These are phyloP conservation scores for Aethina tumida DNA, from an alignment of 1,140 invertebrate species.

Conservation along the genomic window DNA sequence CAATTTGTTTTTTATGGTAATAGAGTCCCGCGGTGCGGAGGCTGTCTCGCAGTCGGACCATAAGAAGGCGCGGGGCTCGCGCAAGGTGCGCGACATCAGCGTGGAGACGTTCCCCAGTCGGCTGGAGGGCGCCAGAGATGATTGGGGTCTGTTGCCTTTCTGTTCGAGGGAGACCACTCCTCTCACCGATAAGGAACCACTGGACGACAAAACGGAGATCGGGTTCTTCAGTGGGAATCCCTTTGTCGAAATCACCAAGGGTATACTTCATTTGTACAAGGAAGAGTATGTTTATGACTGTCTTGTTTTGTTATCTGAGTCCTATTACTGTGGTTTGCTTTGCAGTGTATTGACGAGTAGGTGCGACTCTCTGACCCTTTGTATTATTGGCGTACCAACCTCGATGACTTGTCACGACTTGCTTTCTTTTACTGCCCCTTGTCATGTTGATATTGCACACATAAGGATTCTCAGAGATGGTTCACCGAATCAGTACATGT, in stretches of 20 bases:
- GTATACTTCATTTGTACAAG: constrained; percentile 92
- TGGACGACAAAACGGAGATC: constrained; percentile 48
- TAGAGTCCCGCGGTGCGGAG: constrained; percentile 14
- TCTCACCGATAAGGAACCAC: constrained; percentile 32
- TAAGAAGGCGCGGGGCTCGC: constrained; percentile 27
- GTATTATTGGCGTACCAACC: constrained; percentile 86
- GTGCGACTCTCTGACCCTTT: constrained; percentile 75
- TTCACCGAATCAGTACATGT: constrained; percentile 95
- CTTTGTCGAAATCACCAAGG: constrained; percentile 91
- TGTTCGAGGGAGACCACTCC: constrained; percentile 37
- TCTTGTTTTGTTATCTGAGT: too few species aligned
- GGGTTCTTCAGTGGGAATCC: constrained; percentile 94
- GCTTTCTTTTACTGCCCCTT: constrained; percentile 89
- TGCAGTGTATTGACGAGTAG: constrained; percentile 50
- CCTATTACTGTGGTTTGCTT: constrained; percentile 7
- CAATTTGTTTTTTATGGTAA: constrained; percentile 6
- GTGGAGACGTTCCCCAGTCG: constrained; percentile 54
- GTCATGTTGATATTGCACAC: constrained; percentile 79
- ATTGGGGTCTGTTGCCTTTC: constrained; percentile 37
- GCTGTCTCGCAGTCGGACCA: constrained; percentile 7
- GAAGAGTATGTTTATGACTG: constrained; percentile 51
- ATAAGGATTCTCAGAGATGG: constrained; percentile 83
- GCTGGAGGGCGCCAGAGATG: constrained; percentile 37
- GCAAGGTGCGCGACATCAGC: constrained; percentile 49
- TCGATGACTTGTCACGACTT: constrained; percentile 90